Evolutionary conservation across 2,113 vertebrate genomes (phyloP).

Genomic region (Amphilophus citrinellus): DNA sequence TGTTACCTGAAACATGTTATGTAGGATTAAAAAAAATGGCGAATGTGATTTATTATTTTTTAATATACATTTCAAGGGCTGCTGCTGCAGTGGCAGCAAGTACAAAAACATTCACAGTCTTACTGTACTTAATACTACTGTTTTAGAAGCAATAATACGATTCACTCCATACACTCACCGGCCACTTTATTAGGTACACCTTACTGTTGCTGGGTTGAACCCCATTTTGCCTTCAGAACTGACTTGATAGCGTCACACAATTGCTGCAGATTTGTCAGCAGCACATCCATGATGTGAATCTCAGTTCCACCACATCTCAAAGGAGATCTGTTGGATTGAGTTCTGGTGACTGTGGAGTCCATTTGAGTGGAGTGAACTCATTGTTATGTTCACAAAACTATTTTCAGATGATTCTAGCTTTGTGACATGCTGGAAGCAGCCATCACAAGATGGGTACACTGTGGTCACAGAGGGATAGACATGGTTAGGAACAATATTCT

Average conservation of each 20-base stretch:
- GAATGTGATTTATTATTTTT: not conserved
- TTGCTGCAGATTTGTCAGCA: not conserved
- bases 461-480: not conserved
- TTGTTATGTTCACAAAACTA: not conserved
- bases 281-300: not conserved
- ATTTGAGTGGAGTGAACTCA: not conserved
- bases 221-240: not conserved
- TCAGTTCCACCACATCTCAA: not conserved
- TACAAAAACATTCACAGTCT: not conserved
- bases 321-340: not conserved
- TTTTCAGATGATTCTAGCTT: not conserved
- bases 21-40: not conserved
- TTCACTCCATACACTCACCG: not conserved
- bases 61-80: not conserved
- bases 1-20: constrained; percentile 27
- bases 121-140: not conserved
- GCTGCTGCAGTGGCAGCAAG: not conserved
- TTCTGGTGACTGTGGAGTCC: not conserved
- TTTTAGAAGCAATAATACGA: not conserved
- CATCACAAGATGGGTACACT: not conserved
- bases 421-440: not conserved
- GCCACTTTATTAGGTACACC: not conserved
- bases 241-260: not conserved
- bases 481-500: not conserved
- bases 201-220: not conserved